Evolutionary conservation across 2,888 invertebrate species (phyloP).

Genomic region (Troides helena): DNA sequence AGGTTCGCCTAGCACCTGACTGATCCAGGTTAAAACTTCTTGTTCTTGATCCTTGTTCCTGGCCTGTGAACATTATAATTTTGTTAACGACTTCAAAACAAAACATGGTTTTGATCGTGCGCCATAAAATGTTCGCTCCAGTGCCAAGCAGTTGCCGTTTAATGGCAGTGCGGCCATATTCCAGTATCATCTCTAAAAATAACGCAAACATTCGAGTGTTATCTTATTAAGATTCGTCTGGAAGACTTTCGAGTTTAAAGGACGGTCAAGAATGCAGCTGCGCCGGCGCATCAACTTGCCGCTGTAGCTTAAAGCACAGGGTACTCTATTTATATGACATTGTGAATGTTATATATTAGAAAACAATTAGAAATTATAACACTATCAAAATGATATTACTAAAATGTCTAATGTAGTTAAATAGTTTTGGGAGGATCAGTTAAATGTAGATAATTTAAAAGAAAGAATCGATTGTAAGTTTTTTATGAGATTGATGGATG

Average conservation of each 20-base stretch:
- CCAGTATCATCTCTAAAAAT: constrained; percentile 76
- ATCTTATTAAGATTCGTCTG: constrained; percentile 50
- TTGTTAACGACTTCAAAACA: constrained; percentile 47
- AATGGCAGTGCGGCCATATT: constrained; percentile 56
- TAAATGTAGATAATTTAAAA: too few species aligned
- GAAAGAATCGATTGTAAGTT: too few species aligned
- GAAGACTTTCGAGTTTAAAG: constrained; percentile 50
- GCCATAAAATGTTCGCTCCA: constrained; percentile 72
- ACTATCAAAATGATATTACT: too few species aligned
- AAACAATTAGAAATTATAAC: too few species aligned
- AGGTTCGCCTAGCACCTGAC: constrained; percentile 91
- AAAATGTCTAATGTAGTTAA: too few species aligned
- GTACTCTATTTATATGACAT: not conserved
- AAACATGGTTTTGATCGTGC: constrained; percentile 59
- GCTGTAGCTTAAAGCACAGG: constrained; percentile 5
- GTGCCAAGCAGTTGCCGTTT: constrained; percentile 69
- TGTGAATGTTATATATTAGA: too few species aligned
- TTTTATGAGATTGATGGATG: not conserved
- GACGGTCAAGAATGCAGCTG: constrained; percentile 37
- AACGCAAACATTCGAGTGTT: constrained; percentile 59
- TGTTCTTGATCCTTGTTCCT: constrained; percentile 94
- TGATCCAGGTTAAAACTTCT: constrained; percentile 95
- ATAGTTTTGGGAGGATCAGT: too few species aligned
- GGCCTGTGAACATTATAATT: constrained; percentile 72
- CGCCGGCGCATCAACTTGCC: constrained; percentile 21